Evolutionary conservation across 2,888 invertebrate genomes (phyloP), one percentile per base, ranked within the genome.

Genomic region (Heteropelma amictum): DNA sequence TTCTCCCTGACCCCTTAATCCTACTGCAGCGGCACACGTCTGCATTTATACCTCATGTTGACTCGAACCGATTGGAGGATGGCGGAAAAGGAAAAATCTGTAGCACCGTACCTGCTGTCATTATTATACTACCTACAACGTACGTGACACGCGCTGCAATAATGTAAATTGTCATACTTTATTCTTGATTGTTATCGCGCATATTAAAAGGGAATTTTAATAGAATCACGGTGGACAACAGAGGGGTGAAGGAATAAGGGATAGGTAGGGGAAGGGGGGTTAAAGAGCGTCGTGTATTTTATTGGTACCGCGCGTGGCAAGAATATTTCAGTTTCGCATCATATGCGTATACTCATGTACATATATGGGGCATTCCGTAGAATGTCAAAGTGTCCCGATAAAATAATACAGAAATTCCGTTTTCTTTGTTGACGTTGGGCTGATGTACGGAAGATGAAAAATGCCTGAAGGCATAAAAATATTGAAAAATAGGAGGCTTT

Each of bases 111-210:
- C 14, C 14, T 14, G 14, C 28, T 12, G 30, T 23, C 26, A 47
- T 28, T 30, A 47, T 28, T 54, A 12, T 54, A 23, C 35, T 38
- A 12, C 10, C 19, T 47, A 68, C 38, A 68, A 35, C 64, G 58
- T 58, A 64, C 53, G 64, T 64, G 70, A 60, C 71, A 56, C 71
- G 71, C 61, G 49, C 75, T 49, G 17, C 61, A 75, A 75, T 75
- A 71, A 56, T 71, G 75, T 71, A 67, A 75, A 75, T 75, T 75
- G 67, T 75, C 75, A 75, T 75, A 75, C 71, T 65, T 75, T 75
- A 75, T 75, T 67, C 61, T 67, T 71, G 75, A 75, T 71, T 71
- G 75, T 71, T 75, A 75, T 71, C 71, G 71, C 67, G 75, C 71
- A 71, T 75, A 71, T 75, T 75, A 75, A 75, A 75, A 71, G 70